Evolutionary conservation across 1,140 invertebrate genomes (phyloP).

Genomic region (Akabosia matsudoensis): DNA sequence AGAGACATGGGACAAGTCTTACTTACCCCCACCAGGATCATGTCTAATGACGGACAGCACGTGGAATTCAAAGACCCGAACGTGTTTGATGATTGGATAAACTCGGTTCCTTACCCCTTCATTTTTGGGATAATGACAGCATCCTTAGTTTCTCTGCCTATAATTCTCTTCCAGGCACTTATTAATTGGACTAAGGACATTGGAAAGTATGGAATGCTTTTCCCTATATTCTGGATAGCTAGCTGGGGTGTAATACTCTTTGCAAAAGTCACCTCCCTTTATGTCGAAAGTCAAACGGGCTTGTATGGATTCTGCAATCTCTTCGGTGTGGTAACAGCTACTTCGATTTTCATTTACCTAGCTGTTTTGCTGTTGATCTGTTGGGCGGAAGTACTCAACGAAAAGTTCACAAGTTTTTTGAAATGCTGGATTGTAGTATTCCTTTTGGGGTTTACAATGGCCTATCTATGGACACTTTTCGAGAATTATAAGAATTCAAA

Average conservation of each 20-base stretch:
- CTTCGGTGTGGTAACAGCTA: not conserved
- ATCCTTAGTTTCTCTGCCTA: not conserved
- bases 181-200: not conserved
- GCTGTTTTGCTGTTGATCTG: not conserved
- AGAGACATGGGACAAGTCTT: not conserved
- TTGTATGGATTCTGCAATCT: not conserved
- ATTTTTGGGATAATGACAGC: not conserved
- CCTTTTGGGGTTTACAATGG: not conserved
- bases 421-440: not conserved
- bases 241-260: not conserved
- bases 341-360: not conserved
- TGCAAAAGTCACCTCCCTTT: not conserved
- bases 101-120: not conserved
- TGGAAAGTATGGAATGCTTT: conserved; percentile 10
- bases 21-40: not conserved
- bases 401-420: not conserved
- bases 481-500: too few relatives aligned
- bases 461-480: too few relatives aligned
- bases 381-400: not conserved
- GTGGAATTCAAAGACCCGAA: not conserved
- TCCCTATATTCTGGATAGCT: not conserved
- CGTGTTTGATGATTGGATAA: not conserved
- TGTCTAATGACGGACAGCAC: not conserved
- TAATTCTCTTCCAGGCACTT: not conserved
- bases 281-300: not conserved